Evolutionary conservation across 2,113 vertebrate species (phyloP), one percentile per base, ranked within the genome.

Genomic region (Mellivora capensis): DNA sequence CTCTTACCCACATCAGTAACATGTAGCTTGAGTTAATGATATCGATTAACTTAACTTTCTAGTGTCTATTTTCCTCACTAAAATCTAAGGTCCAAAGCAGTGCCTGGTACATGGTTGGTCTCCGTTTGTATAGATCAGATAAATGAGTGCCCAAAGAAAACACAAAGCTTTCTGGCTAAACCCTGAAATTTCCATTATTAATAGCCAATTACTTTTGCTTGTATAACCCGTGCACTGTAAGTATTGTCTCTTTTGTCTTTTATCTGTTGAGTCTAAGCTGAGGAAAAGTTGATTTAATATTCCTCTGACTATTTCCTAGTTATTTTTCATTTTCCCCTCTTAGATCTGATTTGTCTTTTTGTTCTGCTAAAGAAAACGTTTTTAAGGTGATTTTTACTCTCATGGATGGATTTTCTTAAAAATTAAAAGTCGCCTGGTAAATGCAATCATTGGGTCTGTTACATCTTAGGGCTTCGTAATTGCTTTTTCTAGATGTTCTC

Each of bases 401-500:
- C n/a, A 52, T 52, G 27, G 37, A 72, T 98, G 52, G 72, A 90
- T 92, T 77, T 85, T 84, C 71, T 91, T 87, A 67, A 71, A 85
- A 91, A 89, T 72, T 18, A 27, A 82, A 59, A 69, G 86, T 89
- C n/a, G 6, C 15, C 20, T 47, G 76, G 90, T 72, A 88, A 67
- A 34, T 54, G 37, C 21, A 67, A 29, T 93, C 37, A 25, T 86
- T 67, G 71, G 47, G 72, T 47, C 86, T 86, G 49, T 54, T 79
- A 52, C 31, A 29, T 37, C 47, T 42, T 80, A 64, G 49, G 76
- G 23, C 14, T 87, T 87, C 87, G 14, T 79, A 77, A 88, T 59
- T 83, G 61, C 91, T 84, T 95, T 95, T 95, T 74, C 79, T 96
- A 61, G 67, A 91, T 69, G 69, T 7, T 29, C 52, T 10, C 5